Conservation (phyloP, 2,113 vertebrate species). For the Psettodes erumei region DNA sequence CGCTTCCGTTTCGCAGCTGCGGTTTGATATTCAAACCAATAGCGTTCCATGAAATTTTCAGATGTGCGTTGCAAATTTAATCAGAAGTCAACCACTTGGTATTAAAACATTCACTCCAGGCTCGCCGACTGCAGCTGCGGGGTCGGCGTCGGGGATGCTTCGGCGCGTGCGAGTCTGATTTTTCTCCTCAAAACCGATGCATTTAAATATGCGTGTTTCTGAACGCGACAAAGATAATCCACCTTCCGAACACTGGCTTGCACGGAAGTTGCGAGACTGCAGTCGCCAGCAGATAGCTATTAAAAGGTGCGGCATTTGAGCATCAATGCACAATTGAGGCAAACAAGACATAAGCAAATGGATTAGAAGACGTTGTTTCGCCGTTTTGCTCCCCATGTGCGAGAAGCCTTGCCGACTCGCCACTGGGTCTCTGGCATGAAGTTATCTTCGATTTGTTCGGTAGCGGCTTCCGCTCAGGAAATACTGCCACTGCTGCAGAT, state of each 20-base stretch:
- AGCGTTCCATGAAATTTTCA: slow-evolving; percentile 35
- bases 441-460: too few relatives aligned
- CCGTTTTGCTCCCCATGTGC: too few relatives aligned
- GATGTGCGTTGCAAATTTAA: slow-evolving; percentile 43
- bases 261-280: neutral
- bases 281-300: neutral
- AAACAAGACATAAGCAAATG: slow-evolving; percentile 10
- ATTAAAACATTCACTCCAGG: slow-evolving; percentile 24
- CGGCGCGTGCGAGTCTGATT: neutral
- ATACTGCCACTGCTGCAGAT: too few relatives aligned
- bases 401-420: too few relatives aligned
- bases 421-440: too few relatives aligned
- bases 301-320: slow-evolving; percentile 7
- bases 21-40: slow-evolving; percentile 47
- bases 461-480: too few relatives aligned
- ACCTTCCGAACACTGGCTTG: neutral
- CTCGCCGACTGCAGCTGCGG: neutral
- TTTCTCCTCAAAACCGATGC: slow-evolving; percentile 5
- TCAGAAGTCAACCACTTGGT: slow-evolving; percentile 28
- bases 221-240: slow-evolving; percentile 10
- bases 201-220: slow-evolving; percentile 6
- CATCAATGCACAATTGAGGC: slow-evolving; percentile 28
- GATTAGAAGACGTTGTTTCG: too few relatives aligned
- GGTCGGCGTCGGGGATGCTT: neutral
- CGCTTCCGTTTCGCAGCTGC: neutral